Base-by-base conservation (phyloP, 2,888 invertebrate species). In the Philonicus albiceps region DNA sequence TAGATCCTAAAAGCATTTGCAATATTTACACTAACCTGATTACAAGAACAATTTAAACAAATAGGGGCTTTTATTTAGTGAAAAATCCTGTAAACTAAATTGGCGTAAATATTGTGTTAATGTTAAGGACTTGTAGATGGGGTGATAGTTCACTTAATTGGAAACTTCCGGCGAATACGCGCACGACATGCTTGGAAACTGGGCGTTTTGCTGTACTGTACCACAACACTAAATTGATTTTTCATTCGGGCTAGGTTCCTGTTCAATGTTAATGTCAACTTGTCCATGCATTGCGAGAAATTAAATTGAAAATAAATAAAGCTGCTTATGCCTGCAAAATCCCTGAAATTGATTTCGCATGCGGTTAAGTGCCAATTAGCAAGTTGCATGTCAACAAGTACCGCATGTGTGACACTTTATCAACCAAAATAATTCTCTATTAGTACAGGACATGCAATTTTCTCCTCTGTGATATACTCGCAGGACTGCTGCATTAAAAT, bases 291-390 rank as follows among this genome's bases (percentile, higher is more conserved):
- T 0, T 76, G 76, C 22, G 40, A 78, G 74, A 87, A 87, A 85
- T 85, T 84, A 85, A 87, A 87, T 87, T 87, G 87, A 87, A 87
- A 87, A 87, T 87, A 87, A 87, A 87, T 87, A 87, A 87, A 87
- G 73, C 85, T 85, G 85, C 85, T 85, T 78, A 85, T 73, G 64
- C 85, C 22, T 64, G 76, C 73, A 31, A 87, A 80, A 85, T 85
- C 85, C 76, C 74, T 53, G 76, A 85, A 87, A 87, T 87, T 87
- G 72, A 87, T 87, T 87, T 87, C 13, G 72, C 37, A 85, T 73
- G 87, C 78, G 78, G 87, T 87, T 85, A 87, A 87, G 87, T 87
- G 76, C 85, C 87, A 87, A 87, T 87, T 87, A 87, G 73, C 78
- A 85, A 87, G 73, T 75, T 80, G 22, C 87, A 85, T 85, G 87